Evolutionary conservation across 2,797 vertebrate genomes (phyloP), one percentile per base, ranked within the genome.

Genomic region (Falco peregrinus): DNA sequence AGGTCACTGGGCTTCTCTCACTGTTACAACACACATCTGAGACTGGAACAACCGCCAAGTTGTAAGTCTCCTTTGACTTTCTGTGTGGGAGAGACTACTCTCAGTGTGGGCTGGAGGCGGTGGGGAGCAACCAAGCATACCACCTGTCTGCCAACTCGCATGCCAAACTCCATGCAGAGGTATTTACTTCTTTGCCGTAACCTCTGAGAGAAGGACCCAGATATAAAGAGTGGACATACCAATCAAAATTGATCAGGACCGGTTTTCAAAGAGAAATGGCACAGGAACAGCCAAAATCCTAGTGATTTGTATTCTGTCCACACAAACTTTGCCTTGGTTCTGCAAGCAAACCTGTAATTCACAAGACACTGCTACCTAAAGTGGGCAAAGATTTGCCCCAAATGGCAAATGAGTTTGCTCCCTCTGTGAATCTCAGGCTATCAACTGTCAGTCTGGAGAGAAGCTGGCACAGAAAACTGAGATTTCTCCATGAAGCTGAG

Each of bases 401-500:
- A 86, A 4, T 57, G 78, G 39, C 14, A 51, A 83, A 53, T 13
- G 35, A 45, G 17, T 69, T 47, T 78, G 68, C 35, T 82, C 53
- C 61, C 35, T 39, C 16, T 64, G 47, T 8, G 24, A 87, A 31
- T 21, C 65, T 93, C 75, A 37, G 39, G 37, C 41, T 41, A 43
- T 43, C 31, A 47, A 65, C 63, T 47, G 41, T 8, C 17, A 15
- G 65, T 31, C 57, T 84, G 75, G 3, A 70, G n/a, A 84, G 59
- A 25, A 89, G 73, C 60, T 87, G 92, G 51, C 82, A 95, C 24
- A 82, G 70, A 91, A 24, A 86, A 71, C 26, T 59, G 47, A 3
- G 73, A 71, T 94, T 96, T 95, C 96, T 97, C 95, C 96, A 97
- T 73, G 94, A 96, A 96, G 92, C 81, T 97, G 95, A 96, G 91